Percentiles rank a stretch among this genome's conserved stretches.
phyloP scores from a whole-genome alignment of 2,888 invertebrate genomes.

The Leistus spinibarbis region DNA sequence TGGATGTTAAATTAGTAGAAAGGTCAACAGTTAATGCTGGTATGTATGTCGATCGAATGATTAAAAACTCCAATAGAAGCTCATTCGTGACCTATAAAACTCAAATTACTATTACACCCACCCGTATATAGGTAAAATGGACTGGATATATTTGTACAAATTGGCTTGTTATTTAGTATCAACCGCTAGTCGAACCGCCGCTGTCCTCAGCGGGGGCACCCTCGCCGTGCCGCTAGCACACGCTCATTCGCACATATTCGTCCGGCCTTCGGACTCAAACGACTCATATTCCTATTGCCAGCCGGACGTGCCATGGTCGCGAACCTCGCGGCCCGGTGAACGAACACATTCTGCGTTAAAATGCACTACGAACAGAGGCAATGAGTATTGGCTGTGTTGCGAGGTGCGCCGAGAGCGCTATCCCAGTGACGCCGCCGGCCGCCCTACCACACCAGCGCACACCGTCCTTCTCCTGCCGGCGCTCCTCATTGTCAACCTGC shows the following conservation, averaged over 20 bases:
- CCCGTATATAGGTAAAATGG: not conserved
- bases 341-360: conserved; percentile 45
- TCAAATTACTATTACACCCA: not conserved
- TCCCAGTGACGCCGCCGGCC: conserved; percentile 61
- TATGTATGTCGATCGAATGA: conserved; percentile 44
- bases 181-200: conserved; percentile 53
- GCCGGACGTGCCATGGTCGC: conserved; percentile 66
- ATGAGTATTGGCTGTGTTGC: conserved; percentile 47
- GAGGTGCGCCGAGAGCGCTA: conserved; percentile 48
- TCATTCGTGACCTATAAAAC: not conserved
- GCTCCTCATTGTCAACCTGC: conserved; percentile 81
- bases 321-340: conserved; percentile 60
- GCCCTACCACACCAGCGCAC: conserved; percentile 88
- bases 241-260: conserved; percentile 74
- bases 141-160: not conserved
- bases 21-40: conserved; percentile 56
- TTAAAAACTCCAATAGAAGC: no score
- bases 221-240: conserved; percentile 80
- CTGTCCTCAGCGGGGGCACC: conserved; percentile 62
- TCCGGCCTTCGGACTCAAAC: conserved; percentile 68
- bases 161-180: conserved; percentile 34
- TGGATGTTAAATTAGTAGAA: conserved; percentile 75
- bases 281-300: conserved; percentile 63
- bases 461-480: conserved; percentile 84
- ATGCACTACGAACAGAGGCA: conserved; percentile 43